phyloP scores from a whole-genome alignment of 2,797 vertebrate species.

The Cyclura pinguis region DNA sequence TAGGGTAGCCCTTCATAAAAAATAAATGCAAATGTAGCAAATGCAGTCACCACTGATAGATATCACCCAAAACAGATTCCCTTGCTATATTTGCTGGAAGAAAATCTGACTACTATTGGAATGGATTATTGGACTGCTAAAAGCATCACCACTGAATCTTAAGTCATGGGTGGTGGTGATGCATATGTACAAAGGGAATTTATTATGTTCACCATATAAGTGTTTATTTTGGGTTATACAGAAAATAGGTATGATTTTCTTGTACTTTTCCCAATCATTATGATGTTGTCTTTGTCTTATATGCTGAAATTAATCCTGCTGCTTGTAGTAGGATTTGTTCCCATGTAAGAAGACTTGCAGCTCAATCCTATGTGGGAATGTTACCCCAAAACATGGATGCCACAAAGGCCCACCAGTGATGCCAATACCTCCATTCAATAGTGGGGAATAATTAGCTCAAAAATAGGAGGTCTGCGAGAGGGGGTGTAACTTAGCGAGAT shows the following conservation, averaged over 20 bases:
- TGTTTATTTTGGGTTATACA: neutral
- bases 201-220: neutral
- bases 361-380: no score
- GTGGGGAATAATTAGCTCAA: no score
- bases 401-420: no score
- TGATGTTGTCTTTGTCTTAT: neutral
- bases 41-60: no score
- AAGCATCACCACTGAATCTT: neutral
- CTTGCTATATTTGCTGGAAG: neutral
- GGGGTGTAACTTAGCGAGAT: no score
- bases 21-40: slow-evolving; percentile 1
- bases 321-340: neutral
- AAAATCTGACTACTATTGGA: neutral
- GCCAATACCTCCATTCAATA: no score
- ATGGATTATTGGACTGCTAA: neutral
- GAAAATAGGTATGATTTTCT: neutral
- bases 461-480: no score
- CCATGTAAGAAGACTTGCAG: neutral
- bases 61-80: neutral
- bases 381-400: neutral
- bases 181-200: neutral
- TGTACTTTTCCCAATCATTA: neutral
- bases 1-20: neutral
- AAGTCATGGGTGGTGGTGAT: neutral
- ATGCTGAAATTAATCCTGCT: neutral